Evolutionary conservation across 1,140 invertebrate species (phyloP), one percentile per base, ranked within the genome.

Genomic region (Triops longicaudatus): DNA sequence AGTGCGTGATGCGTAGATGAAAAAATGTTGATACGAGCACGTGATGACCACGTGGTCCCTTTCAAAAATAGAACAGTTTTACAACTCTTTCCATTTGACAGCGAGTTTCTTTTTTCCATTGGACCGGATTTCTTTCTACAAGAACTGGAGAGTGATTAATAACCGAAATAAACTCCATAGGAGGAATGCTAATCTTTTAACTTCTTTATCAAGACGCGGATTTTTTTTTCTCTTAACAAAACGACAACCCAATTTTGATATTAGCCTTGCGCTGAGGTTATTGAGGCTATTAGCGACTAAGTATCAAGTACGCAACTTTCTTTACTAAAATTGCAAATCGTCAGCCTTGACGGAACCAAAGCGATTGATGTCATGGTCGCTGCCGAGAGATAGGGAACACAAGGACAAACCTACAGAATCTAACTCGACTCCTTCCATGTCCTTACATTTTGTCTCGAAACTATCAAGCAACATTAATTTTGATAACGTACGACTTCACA

Each of bases 331-430:
- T 63, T 63, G 50, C 50, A 63, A 63, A 63, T 63, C 6, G 50
- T 63, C 50, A 22, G 22, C 50, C 50, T 63, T 63, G 11, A 37
- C 31, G 31, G 50, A 7, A 63, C 17, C 50, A 63, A 63, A 63
- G 4, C 10, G 50, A 63, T 63, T 63, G 50, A 63, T 63, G 50
- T 63, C 50, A 63, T 63, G 50, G 50, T 63, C 50, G 50, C 50
- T 63, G 50, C 22, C 22, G n/a, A 63, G 50, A 22, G 50, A 63
- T 17, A 14, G 50, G 22, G 50, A 63, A 63, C 50, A 22, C 50
- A 63, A 63, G 50, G 50, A 63, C 50, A 14, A 63, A 12, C 14
- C 11, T 44, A 44, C 11, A 44, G 17, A 44, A n/a, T 63, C 3
- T 17, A 63, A 63, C 17, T 63, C 14, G 22, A 63, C 14, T 17